Percentiles rank a stretch among this genome's conserved stretches.
Conservation (phyloP, 2,113 vertebrate genomes). For the Eptesicus fuscus region DNA sequence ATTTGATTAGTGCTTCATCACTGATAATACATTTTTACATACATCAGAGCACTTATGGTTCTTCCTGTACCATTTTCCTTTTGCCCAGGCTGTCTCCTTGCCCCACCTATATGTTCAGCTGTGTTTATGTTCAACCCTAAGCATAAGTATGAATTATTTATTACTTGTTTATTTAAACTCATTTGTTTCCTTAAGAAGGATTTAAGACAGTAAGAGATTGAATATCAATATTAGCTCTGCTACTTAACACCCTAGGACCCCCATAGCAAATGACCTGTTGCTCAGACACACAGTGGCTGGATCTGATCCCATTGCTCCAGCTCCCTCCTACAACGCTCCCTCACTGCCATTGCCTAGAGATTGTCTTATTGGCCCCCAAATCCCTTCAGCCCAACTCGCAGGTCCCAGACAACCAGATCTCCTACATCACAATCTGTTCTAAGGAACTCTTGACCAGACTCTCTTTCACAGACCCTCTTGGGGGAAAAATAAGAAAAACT, state of each 20-base stretch:
- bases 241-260: neutral
- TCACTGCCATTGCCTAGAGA: neutral
- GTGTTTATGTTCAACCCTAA: neutral
- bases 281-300: neutral
- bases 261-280: neutral
- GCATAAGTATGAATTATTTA: constrained; percentile 12
- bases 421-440: neutral
- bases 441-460: neutral
- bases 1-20: neutral
- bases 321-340: neutral
- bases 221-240: neutral
- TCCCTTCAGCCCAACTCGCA: neutral
- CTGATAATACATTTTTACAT: neutral
- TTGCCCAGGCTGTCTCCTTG: neutral
- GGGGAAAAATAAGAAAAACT: neutral
- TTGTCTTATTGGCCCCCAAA: neutral
- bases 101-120: neutral
- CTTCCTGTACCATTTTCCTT: neutral
- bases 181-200: constrained; percentile 14
- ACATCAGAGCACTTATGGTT: neutral
- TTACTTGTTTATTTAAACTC: neutral
- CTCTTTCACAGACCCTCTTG: neutral
- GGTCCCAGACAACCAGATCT: neutral
- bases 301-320: neutral
- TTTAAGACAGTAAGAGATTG: neutral